Conservation (phyloP, 2,113 vertebrate genomes). For the Glaucomys volans region DNA sequence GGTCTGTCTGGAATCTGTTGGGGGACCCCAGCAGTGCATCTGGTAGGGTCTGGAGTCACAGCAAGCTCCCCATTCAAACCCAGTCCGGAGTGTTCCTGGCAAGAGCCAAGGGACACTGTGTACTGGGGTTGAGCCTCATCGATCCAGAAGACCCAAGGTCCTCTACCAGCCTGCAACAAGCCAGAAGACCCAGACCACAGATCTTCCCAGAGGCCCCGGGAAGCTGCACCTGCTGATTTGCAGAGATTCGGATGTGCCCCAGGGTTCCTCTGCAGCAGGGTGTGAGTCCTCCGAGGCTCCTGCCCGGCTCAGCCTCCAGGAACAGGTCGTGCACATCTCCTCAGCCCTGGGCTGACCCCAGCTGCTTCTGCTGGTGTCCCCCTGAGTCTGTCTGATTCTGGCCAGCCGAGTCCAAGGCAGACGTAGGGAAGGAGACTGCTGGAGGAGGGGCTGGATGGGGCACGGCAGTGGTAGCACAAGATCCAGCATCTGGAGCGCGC, state of each 20-base stretch:
- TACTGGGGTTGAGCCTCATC: not conserved
- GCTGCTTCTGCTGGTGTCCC: not conserved
- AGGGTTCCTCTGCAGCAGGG: not conserved
- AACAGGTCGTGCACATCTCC: not conserved
- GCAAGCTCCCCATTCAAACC: not conserved
- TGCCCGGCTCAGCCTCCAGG: not conserved
- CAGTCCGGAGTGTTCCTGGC: not conserved
- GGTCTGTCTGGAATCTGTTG: not conserved
- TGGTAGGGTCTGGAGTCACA: not conserved
- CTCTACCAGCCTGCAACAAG: not conserved
- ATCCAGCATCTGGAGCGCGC: not conserved
- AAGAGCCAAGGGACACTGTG: not conserved
- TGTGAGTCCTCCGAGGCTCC: not conserved
- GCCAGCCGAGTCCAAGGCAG: not conserved
- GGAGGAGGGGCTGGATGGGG: not conserved
- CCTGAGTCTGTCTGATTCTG: not conserved
- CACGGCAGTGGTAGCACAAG: not conserved
- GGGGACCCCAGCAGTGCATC: not conserved
- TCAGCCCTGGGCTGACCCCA: not conserved
- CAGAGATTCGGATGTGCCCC: not conserved
- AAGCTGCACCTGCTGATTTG: not conserved
- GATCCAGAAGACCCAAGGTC: not conserved
- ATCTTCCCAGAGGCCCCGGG: not conserved
- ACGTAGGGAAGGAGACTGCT: fast-evolving
- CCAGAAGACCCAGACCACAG: not conserved